Conservation (phyloP, 2,888 invertebrate species). For the Anagyrus pseudococci region DNA sequence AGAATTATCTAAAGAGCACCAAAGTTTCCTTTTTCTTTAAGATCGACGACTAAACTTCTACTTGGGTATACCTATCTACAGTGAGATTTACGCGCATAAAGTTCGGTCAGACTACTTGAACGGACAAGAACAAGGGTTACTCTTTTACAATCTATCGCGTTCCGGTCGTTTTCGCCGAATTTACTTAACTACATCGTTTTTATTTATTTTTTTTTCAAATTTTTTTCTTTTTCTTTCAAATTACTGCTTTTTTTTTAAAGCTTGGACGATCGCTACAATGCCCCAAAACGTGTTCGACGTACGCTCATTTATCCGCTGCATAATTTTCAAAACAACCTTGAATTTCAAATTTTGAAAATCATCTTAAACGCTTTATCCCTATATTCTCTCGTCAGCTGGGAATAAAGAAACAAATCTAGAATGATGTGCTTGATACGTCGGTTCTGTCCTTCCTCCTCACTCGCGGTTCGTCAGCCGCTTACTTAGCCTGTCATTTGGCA, state of each 20-base stretch:
- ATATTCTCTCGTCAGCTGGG: too few species aligned
- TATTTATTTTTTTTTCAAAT: too few species aligned
- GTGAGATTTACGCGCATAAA: constrained; percentile 33
- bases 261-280: too few species aligned
- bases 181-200: constrained; percentile 4
- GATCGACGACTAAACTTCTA: constrained; percentile 33
- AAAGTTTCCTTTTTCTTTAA: constrained; percentile 39
- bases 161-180: constrained; percentile 11
- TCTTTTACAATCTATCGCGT: constrained; percentile 29
- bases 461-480: constrained; percentile 38
- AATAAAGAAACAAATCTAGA: too few species aligned
- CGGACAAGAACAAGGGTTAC: constrained; percentile 19
- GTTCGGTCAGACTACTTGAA: constrained; percentile 28
- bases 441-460: not conserved
- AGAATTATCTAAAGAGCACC: constrained; percentile 49
- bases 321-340: too few species aligned
- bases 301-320: too few species aligned
- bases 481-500: constrained; percentile 59
- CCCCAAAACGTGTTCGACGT: not conserved
- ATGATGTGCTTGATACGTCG: not conserved
- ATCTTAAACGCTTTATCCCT: too few species aligned
- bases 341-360: too few species aligned
- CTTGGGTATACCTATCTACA: constrained; percentile 33
- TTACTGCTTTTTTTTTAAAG: not conserved
- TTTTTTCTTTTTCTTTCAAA: not conserved